Evolutionary conservation across 2,888 invertebrate genomes (phyloP).

Genomic region (Tigriopus californicus): DNA sequence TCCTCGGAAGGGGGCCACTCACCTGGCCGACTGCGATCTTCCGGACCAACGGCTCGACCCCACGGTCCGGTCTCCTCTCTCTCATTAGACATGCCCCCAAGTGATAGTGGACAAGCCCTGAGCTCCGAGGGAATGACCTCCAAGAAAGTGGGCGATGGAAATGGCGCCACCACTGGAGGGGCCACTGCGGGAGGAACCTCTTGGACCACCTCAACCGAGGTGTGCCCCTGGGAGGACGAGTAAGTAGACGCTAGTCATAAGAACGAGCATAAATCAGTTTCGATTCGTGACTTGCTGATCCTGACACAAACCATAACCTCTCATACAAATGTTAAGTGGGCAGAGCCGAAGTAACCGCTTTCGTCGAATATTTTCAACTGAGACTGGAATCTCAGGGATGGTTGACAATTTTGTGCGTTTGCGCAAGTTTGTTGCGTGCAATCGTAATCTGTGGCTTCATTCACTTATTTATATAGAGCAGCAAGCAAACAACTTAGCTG

Average conservation of each 20-base stretch:
- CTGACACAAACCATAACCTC: background rate
- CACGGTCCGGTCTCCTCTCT: too few relatives aligned
- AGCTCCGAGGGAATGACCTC: background rate
- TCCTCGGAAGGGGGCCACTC: background rate
- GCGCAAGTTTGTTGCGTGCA: too few relatives aligned
- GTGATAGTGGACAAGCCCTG: background rate
- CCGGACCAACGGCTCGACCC: too few relatives aligned
- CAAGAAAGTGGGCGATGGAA: conserved; percentile 2
- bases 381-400: too few relatives aligned
- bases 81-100: too few relatives aligned
- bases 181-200: background rate
- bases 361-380: background rate
- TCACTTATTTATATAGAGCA: too few relatives aligned
- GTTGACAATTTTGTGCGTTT: too few relatives aligned
- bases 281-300: background rate
- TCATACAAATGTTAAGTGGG: background rate
- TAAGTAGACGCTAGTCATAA: conserved; percentile 37
- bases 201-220: conserved; percentile 32
- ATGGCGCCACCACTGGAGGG: conserved; percentile 1
- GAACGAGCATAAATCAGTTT: background rate
- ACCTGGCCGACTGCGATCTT: too few relatives aligned
- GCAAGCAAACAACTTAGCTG: too few relatives aligned
- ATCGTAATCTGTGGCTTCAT: too few relatives aligned
- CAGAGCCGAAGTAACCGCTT: background rate
- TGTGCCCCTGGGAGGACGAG: conserved; percentile 92